A percentile compares a stretch with the other conserved stretches of the same genome.
Evolutionary conservation across 2,113 vertebrate species (phyloP).

Genomic region (Herpailurus yagouaroundi): DNA sequence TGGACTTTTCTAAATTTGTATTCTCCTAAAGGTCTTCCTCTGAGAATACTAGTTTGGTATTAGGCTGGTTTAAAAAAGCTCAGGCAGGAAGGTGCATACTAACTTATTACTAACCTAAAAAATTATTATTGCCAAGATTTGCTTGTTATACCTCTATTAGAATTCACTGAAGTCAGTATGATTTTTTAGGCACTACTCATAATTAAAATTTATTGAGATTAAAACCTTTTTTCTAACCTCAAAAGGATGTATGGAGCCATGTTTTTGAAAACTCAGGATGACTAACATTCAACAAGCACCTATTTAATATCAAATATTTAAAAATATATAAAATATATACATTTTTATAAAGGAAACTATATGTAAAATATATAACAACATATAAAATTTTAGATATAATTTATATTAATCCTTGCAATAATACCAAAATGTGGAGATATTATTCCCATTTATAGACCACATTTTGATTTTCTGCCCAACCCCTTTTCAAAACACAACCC

Average conservation of each 20-base stretch:
- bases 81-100: neutral
- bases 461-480: neutral
- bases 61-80: neutral
- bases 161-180: neutral
- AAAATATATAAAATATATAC: no score
- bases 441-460: neutral
- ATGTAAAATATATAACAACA: neutral
- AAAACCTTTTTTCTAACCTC: neutral
- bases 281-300: neutral
- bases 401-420: neutral
- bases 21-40: neutral
- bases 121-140: neutral
- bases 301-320: neutral
- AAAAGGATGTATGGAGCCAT: neutral
- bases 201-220: neutral
- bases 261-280: neutral
- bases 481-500: neutral
- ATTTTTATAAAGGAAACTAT: no score
- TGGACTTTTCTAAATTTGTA: neutral
- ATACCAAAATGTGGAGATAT: neutral
- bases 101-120: neutral
- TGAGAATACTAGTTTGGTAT: neutral
- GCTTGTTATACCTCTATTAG: neutral
- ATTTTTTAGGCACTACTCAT: neutral
- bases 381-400: neutral